These are phyloP conservation scores for Cinara cedri DNA, from an alignment of 2,888 invertebrate genomes.

Conservation along the genomic window DNA sequence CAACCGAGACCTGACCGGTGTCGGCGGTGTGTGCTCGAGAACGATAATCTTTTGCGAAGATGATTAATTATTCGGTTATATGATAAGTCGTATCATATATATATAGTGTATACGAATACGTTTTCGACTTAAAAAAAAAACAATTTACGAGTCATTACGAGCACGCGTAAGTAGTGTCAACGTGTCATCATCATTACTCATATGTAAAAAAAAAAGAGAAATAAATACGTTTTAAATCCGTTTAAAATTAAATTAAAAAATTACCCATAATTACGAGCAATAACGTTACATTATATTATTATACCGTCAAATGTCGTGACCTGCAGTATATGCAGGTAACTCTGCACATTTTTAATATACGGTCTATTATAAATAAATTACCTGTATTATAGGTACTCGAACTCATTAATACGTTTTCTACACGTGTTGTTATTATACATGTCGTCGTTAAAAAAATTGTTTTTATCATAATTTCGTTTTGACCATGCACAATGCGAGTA, in stretches of 20 bases:
- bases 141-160: neutral
- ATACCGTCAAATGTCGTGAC: slow-evolving; percentile 16
- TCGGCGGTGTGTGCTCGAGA: neutral
- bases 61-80: neutral
- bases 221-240: neutral
- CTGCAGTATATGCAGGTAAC: neutral
- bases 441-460: neutral
- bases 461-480: neutral
- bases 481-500: neutral
- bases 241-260: slow-evolving; percentile 7
- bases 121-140: neutral
- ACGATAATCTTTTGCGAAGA: neutral
- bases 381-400: too few relatives aligned
- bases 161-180: neutral
- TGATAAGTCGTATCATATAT: neutral
- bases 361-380: neutral
- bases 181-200: neutral
- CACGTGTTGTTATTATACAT: too few relatives aligned
- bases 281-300: neutral
- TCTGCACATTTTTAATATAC: neutral
- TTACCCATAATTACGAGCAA: neutral
- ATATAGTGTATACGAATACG: neutral
- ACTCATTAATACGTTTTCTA: too few relatives aligned
- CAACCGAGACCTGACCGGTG: neutral
- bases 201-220: neutral